phyloP scores from a whole-genome alignment of 2,888 invertebrate species.

The Baronia brevicornis region DNA sequence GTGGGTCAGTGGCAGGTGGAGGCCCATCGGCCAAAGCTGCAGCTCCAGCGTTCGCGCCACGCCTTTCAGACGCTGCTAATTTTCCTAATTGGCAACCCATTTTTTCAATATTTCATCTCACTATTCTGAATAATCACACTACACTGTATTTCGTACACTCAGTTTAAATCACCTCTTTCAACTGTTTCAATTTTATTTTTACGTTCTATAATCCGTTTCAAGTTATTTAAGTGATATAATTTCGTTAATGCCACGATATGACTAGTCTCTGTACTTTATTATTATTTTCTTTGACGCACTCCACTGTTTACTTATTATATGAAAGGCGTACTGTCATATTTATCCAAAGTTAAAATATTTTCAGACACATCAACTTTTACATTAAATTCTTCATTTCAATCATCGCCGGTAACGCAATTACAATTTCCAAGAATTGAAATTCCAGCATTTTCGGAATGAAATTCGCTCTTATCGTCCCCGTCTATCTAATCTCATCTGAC shows the following conservation, averaged over 20 bases:
- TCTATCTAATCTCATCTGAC: slow-evolving; percentile 35
- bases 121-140: slow-evolving; percentile 20
- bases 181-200: too few species aligned
- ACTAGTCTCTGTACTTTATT: too few species aligned
- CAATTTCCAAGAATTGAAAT: slow-evolving; percentile 12
- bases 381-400: slow-evolving; percentile 16
- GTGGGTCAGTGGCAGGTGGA: slow-evolving; percentile 83
- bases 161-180: too few species aligned
- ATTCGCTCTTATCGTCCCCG: slow-evolving; percentile 1
- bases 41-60: slow-evolving; percentile 55
- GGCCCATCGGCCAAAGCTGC: slow-evolving; percentile 73
- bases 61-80: slow-evolving; percentile 76
- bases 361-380: slow-evolving; percentile 1
- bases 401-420: slow-evolving; percentile 5
- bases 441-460: slow-evolving; percentile 11
- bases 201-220: too few species aligned
- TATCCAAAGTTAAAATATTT: too few species aligned
- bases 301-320: neutral
- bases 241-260: too few species aligned
- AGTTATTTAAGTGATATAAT: too few species aligned
- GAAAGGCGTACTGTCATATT: too few species aligned
- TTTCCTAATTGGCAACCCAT: slow-evolving; percentile 89
- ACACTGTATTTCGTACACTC: too few species aligned
- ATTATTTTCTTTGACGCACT: too few species aligned
- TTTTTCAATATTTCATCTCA: slow-evolving; percentile 18